Evolutionary conservation across 1,140 invertebrate genomes (phyloP).

Genomic region (Aethina tumida): DNA sequence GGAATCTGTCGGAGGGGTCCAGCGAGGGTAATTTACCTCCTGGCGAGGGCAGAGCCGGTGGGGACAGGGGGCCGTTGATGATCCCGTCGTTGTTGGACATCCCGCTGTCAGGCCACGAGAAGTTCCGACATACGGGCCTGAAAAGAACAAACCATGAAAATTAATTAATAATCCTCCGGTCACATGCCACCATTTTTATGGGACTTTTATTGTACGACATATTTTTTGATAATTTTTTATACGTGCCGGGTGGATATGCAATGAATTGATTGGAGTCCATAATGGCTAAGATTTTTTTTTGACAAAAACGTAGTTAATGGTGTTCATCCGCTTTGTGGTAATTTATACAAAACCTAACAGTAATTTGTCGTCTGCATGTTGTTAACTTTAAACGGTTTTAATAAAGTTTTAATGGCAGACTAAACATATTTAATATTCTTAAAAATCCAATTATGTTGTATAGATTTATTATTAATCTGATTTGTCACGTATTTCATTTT

Average conservation of each 20-base stretch:
- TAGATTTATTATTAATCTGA: too few species aligned
- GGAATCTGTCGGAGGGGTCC: conserved; percentile 36
- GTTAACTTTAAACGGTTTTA: too few species aligned
- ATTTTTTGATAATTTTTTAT: background rate
- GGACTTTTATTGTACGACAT: conserved; percentile 1
- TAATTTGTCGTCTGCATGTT: too few species aligned
- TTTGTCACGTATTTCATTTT: too few species aligned
- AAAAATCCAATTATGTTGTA: too few species aligned
- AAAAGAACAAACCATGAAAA: conserved; percentile 29
- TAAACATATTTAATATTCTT: too few species aligned
- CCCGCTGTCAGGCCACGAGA: conserved; percentile 33
- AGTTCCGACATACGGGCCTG: conserved; percentile 46
- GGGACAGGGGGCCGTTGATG: conserved; percentile 22
- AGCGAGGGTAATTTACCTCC: conserved; percentile 36
- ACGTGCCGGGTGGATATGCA: conserved; percentile 1
- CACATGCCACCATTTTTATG: background rate
- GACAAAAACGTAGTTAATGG: too few species aligned
- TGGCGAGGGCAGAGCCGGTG: conserved; percentile 32
- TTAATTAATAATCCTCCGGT: background rate
- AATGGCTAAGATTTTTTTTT: too few species aligned
- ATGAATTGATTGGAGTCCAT: too few species aligned
- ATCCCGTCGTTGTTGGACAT: conserved; percentile 19
- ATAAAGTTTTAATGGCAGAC: too few species aligned
- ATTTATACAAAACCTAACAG: too few species aligned
- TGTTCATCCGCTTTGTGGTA: too few species aligned